Base-by-base conservation (phyloP, 2,113 vertebrate species). In the Channa maculata region DNA sequence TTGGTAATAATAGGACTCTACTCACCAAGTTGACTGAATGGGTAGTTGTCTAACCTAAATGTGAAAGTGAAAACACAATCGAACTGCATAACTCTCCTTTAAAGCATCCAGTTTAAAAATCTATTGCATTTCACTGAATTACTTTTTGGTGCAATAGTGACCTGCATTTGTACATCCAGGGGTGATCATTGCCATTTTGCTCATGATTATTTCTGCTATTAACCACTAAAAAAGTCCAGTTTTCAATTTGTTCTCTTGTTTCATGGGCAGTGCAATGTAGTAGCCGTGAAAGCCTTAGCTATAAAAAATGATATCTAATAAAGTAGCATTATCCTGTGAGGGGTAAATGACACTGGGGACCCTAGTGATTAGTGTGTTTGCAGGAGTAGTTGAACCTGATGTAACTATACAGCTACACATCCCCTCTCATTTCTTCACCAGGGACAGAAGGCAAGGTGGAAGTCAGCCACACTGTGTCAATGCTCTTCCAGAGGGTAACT, bases 371-470 rank as follows among this genome's bases (percentile, higher is more conserved):
- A 43, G 66, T 46, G 53, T 68, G 63, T 88, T 75, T 72, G 46
- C 57, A 50, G 15, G 59, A 73, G 45, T 46, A 61, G 48, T 45
- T 55, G 58, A 69, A 72, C 55, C 74, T 78, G 39, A 46, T 1
- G 44, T 55, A 77, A 71, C 41, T 74, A 60, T 52, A 54, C 14
- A 55, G 49, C 46, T 39, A 65, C 53, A 76, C 59, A 64, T 69
- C 45, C 65, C 74, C 36, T 75, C 62, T 60, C 24, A 84, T 62
- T 75, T 62, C 24, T 59, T 54, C 46, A 75, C 50, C 82, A 88
- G 89, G 86, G 88, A 86, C 84, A 82, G 71, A 63, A 80, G 52
- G 65, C 75, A 67, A 79, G 50, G 54, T 77, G 65, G 66, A 79
- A 67, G 24, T 24, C 24, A 24, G 24, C 24, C 24, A 24, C 24